Conservation (phyloP, 1,140 invertebrate genomes). For the Drosophila tristis region DNA sequence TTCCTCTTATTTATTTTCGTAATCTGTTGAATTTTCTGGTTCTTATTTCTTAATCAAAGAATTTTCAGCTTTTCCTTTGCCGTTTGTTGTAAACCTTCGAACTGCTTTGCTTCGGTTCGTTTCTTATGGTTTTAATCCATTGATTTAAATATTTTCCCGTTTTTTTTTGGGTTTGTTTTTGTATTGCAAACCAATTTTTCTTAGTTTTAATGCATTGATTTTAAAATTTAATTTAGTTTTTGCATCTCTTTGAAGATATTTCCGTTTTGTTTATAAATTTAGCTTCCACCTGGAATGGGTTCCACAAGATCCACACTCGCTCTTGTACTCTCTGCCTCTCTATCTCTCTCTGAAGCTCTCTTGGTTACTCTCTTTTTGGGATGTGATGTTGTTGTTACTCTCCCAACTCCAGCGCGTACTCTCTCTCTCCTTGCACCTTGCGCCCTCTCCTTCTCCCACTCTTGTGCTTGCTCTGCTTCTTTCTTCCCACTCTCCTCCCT, state of each 20-base stretch:
- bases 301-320: conserved; percentile 29
- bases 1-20: neutral
- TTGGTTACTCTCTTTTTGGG: conserved; percentile 19
- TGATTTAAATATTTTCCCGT: conserved; percentile 4
- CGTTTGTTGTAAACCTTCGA: conserved; percentile 2
- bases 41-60: no score
- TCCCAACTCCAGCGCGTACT: conserved; percentile 36
- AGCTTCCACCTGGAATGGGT: conserved; percentile 2
- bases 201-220: neutral
- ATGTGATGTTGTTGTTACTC: neutral
- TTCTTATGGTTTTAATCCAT: conserved; percentile 1
- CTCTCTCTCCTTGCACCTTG: conserved; percentile 11
- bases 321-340: conserved; percentile 12
- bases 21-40: no score
- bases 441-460: conserved; percentile 23
- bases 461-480: conserved; percentile 3
- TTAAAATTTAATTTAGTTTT: neutral
- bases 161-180: conserved; percentile 13
- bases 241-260: neutral
- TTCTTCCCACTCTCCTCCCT: conserved; percentile 15
- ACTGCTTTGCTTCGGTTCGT: neutral
- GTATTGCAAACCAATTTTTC: neutral
- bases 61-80: no score
- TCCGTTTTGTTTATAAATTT: conserved; percentile 54
- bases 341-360: conserved; percentile 7